phyloP scores from a whole-genome alignment of 1,140 invertebrate genomes.

The Drosophila malerkotliana region DNA sequence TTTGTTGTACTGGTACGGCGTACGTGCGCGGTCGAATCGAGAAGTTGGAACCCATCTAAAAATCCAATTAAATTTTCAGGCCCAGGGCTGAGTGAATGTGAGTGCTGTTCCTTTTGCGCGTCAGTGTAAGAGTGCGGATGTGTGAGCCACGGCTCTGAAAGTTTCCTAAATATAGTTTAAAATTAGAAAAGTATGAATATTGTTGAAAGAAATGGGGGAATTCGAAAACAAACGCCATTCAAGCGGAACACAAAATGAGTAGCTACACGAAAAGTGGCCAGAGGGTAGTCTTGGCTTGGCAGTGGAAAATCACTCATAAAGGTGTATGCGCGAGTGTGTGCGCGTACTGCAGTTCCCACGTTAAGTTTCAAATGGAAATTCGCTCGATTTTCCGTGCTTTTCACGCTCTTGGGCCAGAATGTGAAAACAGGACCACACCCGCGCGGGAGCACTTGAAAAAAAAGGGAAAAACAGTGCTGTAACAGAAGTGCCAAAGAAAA shows the following conservation, averaged over 20 bases:
- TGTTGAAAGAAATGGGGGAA: no score
- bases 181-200: no score
- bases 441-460: constrained; percentile 60
- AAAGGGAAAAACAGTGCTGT: constrained; percentile 16
- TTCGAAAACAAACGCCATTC: constrained; percentile 28
- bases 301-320: neutral
- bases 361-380: constrained; percentile 25
- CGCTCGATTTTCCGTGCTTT: constrained; percentile 33
- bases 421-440: constrained; percentile 66
- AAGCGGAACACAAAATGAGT: constrained; percentile 28
- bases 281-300: constrained; percentile 1
- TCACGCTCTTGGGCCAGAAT: constrained; percentile 19
- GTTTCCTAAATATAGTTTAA: constrained; percentile 15
- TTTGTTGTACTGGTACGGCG: constrained; percentile 78
- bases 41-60: constrained; percentile 18
- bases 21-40: constrained; percentile 67
- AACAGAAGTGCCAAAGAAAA: constrained; percentile 47
- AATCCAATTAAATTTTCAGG: constrained; percentile 19
- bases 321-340: constrained; percentile 13
- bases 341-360: neutral
- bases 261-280: neutral
- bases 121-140: constrained; percentile 17
- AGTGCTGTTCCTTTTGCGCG: constrained; percentile 26
- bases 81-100: constrained; percentile 47
- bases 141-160: constrained; percentile 16